Base-by-base conservation (phyloP, 2,888 invertebrate genomes). In the Tethea ocularis region DNA sequence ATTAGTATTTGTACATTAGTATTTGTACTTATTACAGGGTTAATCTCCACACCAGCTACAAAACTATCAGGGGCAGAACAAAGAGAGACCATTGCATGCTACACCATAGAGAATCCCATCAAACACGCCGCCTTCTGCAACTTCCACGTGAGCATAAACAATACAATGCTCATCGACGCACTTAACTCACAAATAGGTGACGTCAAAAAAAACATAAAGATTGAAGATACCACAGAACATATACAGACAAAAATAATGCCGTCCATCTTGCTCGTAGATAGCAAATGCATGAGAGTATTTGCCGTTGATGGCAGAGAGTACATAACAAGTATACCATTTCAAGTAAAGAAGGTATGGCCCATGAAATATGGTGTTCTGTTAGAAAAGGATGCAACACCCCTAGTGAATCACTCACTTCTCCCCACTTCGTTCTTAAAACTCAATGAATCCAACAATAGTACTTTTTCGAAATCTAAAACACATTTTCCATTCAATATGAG, bases 361-460 rank as follows among this genome's bases (percentile, higher is more conserved):
- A 97, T 97, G 71, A 96, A 96, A 77, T 97, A 95, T 88, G 98
- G 98, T 3, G 94, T 98, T 36, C 85, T 99, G 53, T 90, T 99
- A 67, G 98, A 98, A 85, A 96, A 96, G 68, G 94, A 95, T 60
- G 93, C 94, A 1, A 81, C 86, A 5, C 82, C 87, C 0, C 59
- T 87, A 4, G 66, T 77, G 10, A 87, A 89, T 20, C 86, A 87
- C 61, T 88, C 93, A 0, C 61, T 85, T 15, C 59, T 90, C 15
- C 86, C 87, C 0, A 74, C 74, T 1, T 92, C 92, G 0, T 87
- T 91, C 61, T 61, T 83, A 2, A 89, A 82, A 59, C 61, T 88
- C 0, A 91, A 90, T n/a, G 91, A 93, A 22, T 87, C 91, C 0
- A 79, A 87, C 13, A 90, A 87, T 33, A 89, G 87, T 62, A 78